Evolutionary conservation across 2,888 invertebrate species (phyloP).

Genomic region (Beris morrisii): DNA sequence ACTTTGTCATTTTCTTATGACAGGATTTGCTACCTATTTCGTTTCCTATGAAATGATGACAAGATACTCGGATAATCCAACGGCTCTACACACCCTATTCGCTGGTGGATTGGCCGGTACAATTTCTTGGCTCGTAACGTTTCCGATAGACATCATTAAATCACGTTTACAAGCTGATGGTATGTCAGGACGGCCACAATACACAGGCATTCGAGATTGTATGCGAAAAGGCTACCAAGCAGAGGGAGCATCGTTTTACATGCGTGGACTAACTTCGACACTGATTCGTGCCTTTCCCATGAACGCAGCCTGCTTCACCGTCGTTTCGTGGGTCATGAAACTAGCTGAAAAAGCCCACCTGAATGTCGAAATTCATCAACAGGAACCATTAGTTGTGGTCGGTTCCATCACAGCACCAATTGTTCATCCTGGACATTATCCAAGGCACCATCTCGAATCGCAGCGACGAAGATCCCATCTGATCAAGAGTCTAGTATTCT

Average conservation of each 20-base stretch:
- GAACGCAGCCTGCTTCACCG: constrained; percentile 90
- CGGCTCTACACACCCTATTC: constrained; percentile 68
- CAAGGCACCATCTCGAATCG: constrained; percentile 29
- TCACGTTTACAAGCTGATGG: constrained; percentile 81
- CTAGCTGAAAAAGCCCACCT: constrained; percentile 37
- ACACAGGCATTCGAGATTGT: constrained; percentile 74
- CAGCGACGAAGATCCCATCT: constrained; percentile 35
- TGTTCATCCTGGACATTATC: constrained; percentile 13
- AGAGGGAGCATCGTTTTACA: constrained; percentile 74
- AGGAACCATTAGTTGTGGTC: constrained; percentile 35
- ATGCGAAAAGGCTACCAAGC: constrained; percentile 65
- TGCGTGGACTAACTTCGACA: constrained; percentile 76
- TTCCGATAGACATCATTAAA: constrained; percentile 90
- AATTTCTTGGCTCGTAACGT: constrained; percentile 81
- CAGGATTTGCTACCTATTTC: constrained; percentile 79
- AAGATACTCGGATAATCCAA: constrained; percentile 57
- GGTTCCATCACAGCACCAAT: constrained; percentile 29
- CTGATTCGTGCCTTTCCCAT: constrained; percentile 86
- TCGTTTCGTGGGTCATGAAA: constrained; percentile 76
- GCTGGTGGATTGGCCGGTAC: constrained; percentile 88
- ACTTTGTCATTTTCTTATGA: neutral
- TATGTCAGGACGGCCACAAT: constrained; percentile 59
- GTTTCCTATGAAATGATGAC: constrained; percentile 79
- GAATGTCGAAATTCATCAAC: constrained; percentile 30
- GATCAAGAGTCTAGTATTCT: constrained; percentile 44